Evolutionary conservation across 1,140 invertebrate species (phyloP).

Genomic region (Drosophila repleta): DNA sequence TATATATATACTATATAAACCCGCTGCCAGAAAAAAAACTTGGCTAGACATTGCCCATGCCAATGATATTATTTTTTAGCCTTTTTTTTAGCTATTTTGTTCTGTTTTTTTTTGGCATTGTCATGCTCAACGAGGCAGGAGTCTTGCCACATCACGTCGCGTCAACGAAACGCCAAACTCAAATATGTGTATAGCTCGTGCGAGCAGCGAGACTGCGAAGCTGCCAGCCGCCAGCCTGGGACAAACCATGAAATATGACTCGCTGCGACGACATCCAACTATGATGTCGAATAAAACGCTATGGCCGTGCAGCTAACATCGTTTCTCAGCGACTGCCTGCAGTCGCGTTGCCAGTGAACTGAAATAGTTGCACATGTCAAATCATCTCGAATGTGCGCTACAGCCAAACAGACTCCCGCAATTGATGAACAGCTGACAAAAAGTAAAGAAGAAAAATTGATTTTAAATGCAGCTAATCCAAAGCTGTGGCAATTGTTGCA

Average conservation of each 20-base stretch:
- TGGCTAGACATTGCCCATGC: constrained; percentile 52
- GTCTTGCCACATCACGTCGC: constrained; percentile 66
- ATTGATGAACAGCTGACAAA: background rate
- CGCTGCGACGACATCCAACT: constrained; percentile 51
- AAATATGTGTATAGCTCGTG: constrained; percentile 46
- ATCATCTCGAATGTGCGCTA: constrained; percentile 35
- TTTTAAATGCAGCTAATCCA: too few relatives aligned
- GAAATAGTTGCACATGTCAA: constrained; percentile 53
- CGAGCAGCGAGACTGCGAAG: constrained; percentile 14
- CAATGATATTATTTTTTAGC: background rate
- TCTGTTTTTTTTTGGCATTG: constrained; percentile 51
- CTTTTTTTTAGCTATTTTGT: background rate
- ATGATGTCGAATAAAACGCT: constrained; percentile 43
- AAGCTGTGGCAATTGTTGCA: too few relatives aligned
- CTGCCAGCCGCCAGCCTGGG: constrained; percentile 7
- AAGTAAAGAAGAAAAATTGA: too few relatives aligned
- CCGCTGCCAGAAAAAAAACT: constrained; percentile 14
- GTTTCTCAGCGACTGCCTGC: constrained; percentile 7
- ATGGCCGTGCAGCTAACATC: constrained; percentile 7
- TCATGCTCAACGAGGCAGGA: constrained; percentile 67
- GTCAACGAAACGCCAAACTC: constrained; percentile 61
- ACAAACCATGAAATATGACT: constrained; percentile 75
- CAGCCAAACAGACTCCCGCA: background rate
- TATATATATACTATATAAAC: background rate
- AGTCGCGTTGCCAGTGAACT: constrained; percentile 5